A percentile compares a stretch with the other conserved stretches of the same genome.
Conservation (phyloP, 2,888 invertebrate genomes). For the Timema cristinae region DNA sequence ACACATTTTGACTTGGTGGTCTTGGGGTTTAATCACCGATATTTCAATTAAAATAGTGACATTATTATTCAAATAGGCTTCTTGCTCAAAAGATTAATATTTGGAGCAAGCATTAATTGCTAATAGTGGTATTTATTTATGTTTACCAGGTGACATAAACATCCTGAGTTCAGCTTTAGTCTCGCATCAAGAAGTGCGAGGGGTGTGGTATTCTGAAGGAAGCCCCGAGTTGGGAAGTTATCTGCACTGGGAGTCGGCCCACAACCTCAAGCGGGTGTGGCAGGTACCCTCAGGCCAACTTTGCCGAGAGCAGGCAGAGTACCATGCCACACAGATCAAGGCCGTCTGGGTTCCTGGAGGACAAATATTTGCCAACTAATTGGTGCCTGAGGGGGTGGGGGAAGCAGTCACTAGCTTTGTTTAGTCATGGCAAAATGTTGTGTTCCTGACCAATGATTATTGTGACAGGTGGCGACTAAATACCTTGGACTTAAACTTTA, state of each 20-base stretch:
- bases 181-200: conserved; percentile 20
- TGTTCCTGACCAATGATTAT: no score
- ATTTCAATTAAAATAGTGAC: no score
- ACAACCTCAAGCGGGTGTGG: conserved; percentile 20
- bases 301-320: conserved; percentile 12
- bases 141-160: background rate
- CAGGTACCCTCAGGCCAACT: background rate
- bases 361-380: conserved; percentile 27
- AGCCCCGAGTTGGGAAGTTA: background rate
- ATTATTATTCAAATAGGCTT: no score
- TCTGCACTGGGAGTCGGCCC: conserved; percentile 17
- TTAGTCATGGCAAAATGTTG: no score
- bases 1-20: no score
- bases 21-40: no score
- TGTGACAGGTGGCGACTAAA: no score
- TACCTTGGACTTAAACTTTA: no score
- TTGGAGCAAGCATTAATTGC: no score
- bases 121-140: no score
- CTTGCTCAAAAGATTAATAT: no score
- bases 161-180: conserved; percentile 12
- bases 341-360: conserved; percentile 23
- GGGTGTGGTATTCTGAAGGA: conserved; percentile 15
- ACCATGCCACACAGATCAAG: conserved; percentile 19
- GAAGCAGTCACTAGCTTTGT: background rate
- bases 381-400: background rate